Conservation (phyloP, 1,140 invertebrate species). For the Chionoecetes opilio region DNA sequence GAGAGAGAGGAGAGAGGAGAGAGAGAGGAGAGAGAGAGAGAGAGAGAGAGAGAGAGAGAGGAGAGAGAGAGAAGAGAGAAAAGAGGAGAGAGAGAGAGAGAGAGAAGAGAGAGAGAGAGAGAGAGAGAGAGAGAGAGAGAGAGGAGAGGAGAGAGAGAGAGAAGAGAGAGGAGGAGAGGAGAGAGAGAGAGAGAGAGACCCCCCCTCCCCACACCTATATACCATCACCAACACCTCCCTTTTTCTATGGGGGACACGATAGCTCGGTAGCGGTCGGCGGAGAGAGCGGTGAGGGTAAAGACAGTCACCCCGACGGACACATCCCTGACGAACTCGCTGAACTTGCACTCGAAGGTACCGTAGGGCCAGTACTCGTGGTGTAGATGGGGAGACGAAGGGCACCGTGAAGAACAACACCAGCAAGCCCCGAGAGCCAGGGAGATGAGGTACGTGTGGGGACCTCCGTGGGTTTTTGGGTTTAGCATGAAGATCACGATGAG, state of each 20-base stretch:
- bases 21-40: too few relatives aligned
- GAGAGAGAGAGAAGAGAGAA: too few relatives aligned
- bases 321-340: constrained; percentile 56
- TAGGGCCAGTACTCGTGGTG: constrained; percentile 58
- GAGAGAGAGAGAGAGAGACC: too few relatives aligned
- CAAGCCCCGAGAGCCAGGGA: constrained; percentile 42
- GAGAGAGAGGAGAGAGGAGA: too few relatives aligned
- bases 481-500: constrained; percentile 40
- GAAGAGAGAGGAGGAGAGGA: too few relatives aligned
- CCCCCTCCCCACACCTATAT: too few relatives aligned
- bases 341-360: constrained; percentile 56
- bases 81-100: too few relatives aligned
- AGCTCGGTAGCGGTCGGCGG: constrained; percentile 51
- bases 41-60: too few relatives aligned
- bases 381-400: constrained; percentile 58
- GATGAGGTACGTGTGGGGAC: constrained; percentile 55
- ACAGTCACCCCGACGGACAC: constrained; percentile 49
- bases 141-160: too few relatives aligned
- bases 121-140: too few relatives aligned
- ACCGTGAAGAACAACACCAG: constrained; percentile 62
- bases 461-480: constrained; percentile 34
- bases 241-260: constrained; percentile 51
- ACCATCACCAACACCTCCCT: too few relatives aligned
- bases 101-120: too few relatives aligned
- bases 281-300: constrained; percentile 50